Evolutionary conservation across 2,888 invertebrate genomes (phyloP), one percentile per base, ranked within the genome.

Genomic region (Ophioninae sp.): DNA sequence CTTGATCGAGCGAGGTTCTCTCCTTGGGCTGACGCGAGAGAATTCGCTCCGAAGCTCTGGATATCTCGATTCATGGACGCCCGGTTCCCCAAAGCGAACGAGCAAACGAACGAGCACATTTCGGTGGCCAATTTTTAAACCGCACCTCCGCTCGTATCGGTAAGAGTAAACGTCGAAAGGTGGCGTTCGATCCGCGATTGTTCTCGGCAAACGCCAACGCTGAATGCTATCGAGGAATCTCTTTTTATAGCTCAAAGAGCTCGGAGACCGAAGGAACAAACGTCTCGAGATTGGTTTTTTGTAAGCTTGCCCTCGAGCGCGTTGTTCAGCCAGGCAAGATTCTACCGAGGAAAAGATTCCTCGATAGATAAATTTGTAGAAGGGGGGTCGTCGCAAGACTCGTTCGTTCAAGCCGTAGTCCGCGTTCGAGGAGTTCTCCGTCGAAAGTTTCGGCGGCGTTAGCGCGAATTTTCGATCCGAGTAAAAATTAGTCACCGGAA

Each of bases 11-110:
- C 57, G 3, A 57, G 30, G 13, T 57, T 7, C 37, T 57, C 10
- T 50, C 7, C 20, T 5, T 50, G 0, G 13, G 59, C 59, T 21
- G 1, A 59, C 21, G 2, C 20, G 3, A 59, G 21, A 59, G 2
- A 59, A 59, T 59, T 21, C 8, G 20, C 59, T 20, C 21, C 37
- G 37, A 57, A 70, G 37, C 56, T 70, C 70, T n/a, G 37, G 56
- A 70, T 57, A 70, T 20, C 56, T 57, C 8, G 57, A 37, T 37
- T 7, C 37, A 6, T 39, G 59, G 20, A 21, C 2, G 59, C 21
- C 21, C 59, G 7, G 7, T 8, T 17, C 17, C 13, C 50, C 50
- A 10, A 13, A 13, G 5, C 13, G 13, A 13, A n/a, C 10, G 13
- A 44, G 21, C 68, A 23, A 2, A 17, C 7, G 39, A 65, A 20